phyloP scores from a whole-genome alignment of 2,113 vertebrate species.

The Zosterops lateralis region DNA sequence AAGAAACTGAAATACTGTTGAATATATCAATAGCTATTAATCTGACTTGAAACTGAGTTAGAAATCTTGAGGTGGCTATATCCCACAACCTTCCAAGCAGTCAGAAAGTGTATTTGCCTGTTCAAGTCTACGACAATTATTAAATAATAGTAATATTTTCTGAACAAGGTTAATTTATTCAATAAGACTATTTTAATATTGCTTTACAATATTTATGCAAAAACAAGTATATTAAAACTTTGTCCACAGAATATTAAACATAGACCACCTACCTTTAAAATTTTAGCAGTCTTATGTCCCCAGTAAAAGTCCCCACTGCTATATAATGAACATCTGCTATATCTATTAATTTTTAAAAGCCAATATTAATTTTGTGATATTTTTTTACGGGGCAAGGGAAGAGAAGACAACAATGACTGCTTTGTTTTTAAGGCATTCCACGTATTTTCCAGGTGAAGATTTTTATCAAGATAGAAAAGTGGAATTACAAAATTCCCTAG shows the following conservation, averaged over 20 bases:
- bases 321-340: neutral
- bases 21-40: neutral
- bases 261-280: neutral
- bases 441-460: neutral
- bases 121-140: neutral
- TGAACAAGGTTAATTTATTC: neutral
- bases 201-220: neutral
- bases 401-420: neutral
- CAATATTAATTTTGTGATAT: neutral
- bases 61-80: neutral
- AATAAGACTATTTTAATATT: neutral
- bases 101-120: neutral
- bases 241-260: neutral
- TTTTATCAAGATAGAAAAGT: neutral
- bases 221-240: neutral
- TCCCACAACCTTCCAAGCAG: neutral
- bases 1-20: neutral
- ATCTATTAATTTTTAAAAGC: neutral
- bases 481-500: neutral
- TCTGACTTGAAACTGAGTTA: neutral
- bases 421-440: neutral
- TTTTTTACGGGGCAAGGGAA: rapidly evolving
- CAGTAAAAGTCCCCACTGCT: neutral
- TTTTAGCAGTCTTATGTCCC: neutral
- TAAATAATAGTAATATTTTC: neutral